Percentiles rank a stretch among this genome's conserved stretches.
Evolutionary conservation across 2,113 vertebrate genomes (phyloP).

Genomic region (Nettapus auritus): DNA sequence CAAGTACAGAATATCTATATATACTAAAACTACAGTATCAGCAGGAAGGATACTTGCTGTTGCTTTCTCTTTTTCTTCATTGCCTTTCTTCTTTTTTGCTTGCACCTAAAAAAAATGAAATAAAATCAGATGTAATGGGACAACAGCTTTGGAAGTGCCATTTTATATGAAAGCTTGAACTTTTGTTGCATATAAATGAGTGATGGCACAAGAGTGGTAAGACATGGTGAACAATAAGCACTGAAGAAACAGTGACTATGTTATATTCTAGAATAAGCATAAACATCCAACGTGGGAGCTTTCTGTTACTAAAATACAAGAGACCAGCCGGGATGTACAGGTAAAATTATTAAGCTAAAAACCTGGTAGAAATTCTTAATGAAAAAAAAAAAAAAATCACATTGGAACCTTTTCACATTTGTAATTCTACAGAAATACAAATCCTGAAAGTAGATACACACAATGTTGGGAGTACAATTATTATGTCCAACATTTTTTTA

Average conservation of each 20-base stretch:
- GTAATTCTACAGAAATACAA: neutral
- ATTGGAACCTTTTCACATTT: neutral
- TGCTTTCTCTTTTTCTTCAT: conserved; percentile 85
- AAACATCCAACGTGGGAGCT: neutral
- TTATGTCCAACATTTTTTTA: neutral
- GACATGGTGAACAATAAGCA: neutral
- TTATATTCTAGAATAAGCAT: neutral
- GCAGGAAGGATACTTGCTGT: conserved; percentile 78
- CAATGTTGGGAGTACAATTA: neutral
- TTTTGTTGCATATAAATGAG: neutral
- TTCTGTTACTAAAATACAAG: neutral
- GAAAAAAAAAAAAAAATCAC: neutral
- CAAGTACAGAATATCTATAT: neutral
- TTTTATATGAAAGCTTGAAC: neutral
- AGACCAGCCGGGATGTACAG: neutral
- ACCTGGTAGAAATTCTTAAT: neutral
- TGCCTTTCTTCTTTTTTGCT: conserved; percentile 90
- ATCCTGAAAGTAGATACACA: neutral
- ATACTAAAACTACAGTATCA: neutral
- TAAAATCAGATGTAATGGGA: neutral
- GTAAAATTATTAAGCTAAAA: neutral
- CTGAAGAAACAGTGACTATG: neutral
- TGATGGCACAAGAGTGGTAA: neutral
- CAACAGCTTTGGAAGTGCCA: neutral
- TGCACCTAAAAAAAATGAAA: conserved; percentile 77